Base-by-base conservation (phyloP, 1,140 invertebrate species). In the Aphidius gifuensis region DNA sequence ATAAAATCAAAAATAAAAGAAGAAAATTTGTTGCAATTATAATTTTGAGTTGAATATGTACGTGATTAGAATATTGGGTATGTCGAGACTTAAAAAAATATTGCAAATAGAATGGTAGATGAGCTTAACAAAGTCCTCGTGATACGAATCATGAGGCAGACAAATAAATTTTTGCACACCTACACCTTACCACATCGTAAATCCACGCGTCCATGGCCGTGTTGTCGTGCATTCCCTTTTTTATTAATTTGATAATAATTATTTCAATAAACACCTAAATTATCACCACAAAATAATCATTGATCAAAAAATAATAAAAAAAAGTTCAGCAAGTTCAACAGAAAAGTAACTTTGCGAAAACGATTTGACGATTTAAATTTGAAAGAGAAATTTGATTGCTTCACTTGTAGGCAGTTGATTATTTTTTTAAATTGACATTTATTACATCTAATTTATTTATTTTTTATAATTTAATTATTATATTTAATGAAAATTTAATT, bases 151-250 rank as follows among this genome's bases (percentile, higher is more conserved):
- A 38, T n/a, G 45, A 6, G 16, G 39, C 7, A 53, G 50, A 39
- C 8, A 21, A 38, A 53, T 5, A 40, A 59, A 63, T 23, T 23
- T 23, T 23, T 23, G 23, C 23, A 23, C 23, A 23, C 23, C 23
- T 23, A 23, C 23, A 23, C 72, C 75, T 56, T 76, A 78, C 76
- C 76, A 78, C 74, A 58, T 78, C 76, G 69, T 79, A 79, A 73
- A 80, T 80, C 79, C 79, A 80, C 58, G 78, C 66, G 58, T 80
- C 79, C 79, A 80, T 80, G 67, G 69, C 65, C 54, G 70, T 72
- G 62, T 72, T 72, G 61, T 73, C 72, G 65, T 69, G 72, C 73
- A 73, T 74, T 48, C 48, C 50, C 49, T 49, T 51, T 46, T n/a
- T 38, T 59, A 42, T 39, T 46, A 21, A 48, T 32, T 21, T 46